These are phyloP conservation scores for Vanessa tameamea DNA, from an alignment of 1,140 invertebrate species.

Conservation along the genomic window DNA sequence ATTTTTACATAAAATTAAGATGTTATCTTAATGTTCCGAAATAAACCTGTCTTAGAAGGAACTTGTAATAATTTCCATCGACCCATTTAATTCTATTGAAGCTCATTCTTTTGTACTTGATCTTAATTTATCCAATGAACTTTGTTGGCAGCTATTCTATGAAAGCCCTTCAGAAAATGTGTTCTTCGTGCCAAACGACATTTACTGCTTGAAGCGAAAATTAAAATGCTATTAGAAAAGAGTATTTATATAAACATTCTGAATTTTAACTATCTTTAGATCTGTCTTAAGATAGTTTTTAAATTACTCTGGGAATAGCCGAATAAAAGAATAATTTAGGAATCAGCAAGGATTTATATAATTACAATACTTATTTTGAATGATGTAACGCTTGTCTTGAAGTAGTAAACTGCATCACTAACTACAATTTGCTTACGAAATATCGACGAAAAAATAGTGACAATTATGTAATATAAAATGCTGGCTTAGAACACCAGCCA, in stretches of 20 bases:
- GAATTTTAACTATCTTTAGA: background rate
- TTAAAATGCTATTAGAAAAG: slow-evolving; percentile 10
- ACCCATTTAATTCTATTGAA: slow-evolving; percentile 38
- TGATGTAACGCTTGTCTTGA: too few relatives aligned
- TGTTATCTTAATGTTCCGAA: background rate
- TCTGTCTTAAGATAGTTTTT: background rate
- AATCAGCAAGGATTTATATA: too few relatives aligned
- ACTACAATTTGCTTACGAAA: too few relatives aligned
- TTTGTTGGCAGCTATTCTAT: slow-evolving; percentile 40
- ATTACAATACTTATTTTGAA: too few relatives aligned
- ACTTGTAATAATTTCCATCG: slow-evolving; percentile 17
- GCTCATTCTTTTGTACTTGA: slow-evolving; percentile 33
- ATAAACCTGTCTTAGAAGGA: slow-evolving; percentile 2
- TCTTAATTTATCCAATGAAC: slow-evolving; percentile 42
- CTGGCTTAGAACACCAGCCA: too few relatives aligned
- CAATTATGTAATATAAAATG: too few relatives aligned
- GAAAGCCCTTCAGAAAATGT: slow-evolving; percentile 28
- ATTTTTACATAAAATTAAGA: slow-evolving; percentile 12
- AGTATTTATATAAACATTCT: background rate
- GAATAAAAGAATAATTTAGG: too few relatives aligned
- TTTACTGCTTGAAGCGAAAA: slow-evolving; percentile 8
- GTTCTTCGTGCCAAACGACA: slow-evolving; percentile 30
- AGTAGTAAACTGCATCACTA: too few relatives aligned
- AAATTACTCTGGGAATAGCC: background rate
- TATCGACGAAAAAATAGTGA: too few relatives aligned